Base-by-base conservation (phyloP, 2,797 vertebrate species). In the Silurus lanzhouensis region DNA sequence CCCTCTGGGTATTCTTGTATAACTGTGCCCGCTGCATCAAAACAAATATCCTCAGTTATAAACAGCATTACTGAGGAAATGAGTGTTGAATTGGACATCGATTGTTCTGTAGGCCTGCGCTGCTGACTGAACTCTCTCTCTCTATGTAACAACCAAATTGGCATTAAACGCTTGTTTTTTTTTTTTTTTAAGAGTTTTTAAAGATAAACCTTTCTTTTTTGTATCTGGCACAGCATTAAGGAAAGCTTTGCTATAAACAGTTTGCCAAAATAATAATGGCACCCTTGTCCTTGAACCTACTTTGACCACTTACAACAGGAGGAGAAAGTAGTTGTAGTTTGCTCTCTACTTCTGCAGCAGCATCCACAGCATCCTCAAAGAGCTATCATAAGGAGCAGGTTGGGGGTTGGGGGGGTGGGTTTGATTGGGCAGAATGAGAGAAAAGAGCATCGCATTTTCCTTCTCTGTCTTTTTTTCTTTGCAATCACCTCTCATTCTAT, bases 401-500 rank as follows among this genome's bases (percentile, higher is more conserved):
- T 48, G 66, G 61, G 15, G 19, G 3, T 12, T 27, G 27, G 1
- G n/a, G 61, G 17, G 17, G 5, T 15, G 6, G 13, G 1, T 0
- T 15, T 44, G 19, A 44, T 60, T 4, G 25, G 44, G 8, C 5
- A 25, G 52, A 77, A 77, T 44, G 15, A 60, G 70, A 85, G 63
- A 81, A 70, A 77, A 82, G 38, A 44, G 64, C 63, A 76, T 82
- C 44, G 70, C 66, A 81, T 87, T 87, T n/a, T 81, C 19, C 38
- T 68, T 31, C 72, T 31, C 67, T 72, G 64, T 71, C 31, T 48
- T 48, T 83, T 27, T 83, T 68, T 57, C 82, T 80, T 86, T 84
- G 70, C 63, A 81, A 87, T 83, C 82, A 78, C 77, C 66, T 77
- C 44, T 79, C 58, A 52, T 86, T 81, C 63, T 86, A 67, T 61